Conservation (phyloP, 2,888 invertebrate genomes). For the Blomia tropicalis region DNA sequence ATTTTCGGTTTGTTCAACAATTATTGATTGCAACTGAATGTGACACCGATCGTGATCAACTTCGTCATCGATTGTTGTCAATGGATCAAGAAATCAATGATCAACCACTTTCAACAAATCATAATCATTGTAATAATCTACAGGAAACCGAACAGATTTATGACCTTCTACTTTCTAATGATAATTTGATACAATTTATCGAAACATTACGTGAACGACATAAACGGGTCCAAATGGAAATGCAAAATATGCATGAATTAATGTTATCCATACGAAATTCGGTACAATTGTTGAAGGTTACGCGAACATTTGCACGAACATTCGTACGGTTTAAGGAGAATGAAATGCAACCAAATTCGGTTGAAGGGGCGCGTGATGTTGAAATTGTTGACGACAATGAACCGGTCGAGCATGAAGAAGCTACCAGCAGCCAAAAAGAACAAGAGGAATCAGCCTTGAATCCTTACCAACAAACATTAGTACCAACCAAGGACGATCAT, state of each 20-base stretch:
- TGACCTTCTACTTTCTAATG: not conserved
- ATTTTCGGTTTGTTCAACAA: not conserved
- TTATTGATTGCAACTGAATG: not conserved
- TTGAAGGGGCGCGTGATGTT: too few relatives aligned
- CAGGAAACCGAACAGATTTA: not conserved
- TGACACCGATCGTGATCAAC: not conserved
- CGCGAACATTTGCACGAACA: constrained; percentile 1
- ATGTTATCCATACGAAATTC: not conserved
- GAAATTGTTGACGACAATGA: too few relatives aligned
- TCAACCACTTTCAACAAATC: not conserved
- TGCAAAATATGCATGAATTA: not conserved
- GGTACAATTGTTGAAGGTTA: not conserved
- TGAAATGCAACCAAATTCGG: too few relatives aligned
- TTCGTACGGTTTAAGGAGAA: too few relatives aligned
- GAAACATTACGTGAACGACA: not conserved
- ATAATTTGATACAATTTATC: not conserved
- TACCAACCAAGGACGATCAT: too few relatives aligned
- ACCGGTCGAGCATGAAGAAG: too few relatives aligned
- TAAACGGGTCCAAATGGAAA: not conserved
- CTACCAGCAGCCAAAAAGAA: too few relatives aligned
- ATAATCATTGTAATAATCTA: not conserved
- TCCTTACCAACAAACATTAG: too few relatives aligned
- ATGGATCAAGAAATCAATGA: not conserved
- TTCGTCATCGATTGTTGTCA: not conserved
- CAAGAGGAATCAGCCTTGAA: too few relatives aligned